A percentile compares a stretch with the other conserved stretches of the same genome.
These are phyloP conservation scores for Galerucella nymphaeae DNA, from an alignment of 2,888 invertebrate species.

Conservation along the genomic window DNA sequence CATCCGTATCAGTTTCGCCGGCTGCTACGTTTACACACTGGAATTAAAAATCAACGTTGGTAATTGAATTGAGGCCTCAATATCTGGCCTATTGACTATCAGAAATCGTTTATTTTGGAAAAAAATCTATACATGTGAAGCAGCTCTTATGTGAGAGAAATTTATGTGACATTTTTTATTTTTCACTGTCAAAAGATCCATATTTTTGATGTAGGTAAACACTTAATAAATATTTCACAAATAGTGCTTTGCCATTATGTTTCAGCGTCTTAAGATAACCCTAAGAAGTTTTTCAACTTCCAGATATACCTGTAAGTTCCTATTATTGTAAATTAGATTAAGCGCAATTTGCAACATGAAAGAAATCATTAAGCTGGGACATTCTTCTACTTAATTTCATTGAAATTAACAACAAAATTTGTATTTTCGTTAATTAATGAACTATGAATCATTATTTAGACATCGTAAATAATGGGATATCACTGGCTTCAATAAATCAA, in stretches of 20 bases:
- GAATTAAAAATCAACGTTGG: neutral
- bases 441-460: too few relatives aligned
- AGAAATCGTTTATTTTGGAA: too few relatives aligned
- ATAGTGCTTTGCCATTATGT: neutral
- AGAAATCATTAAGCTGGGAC: too few relatives aligned
- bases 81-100: too few relatives aligned
- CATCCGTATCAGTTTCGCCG: conserved; percentile 29
- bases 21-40: conserved; percentile 26
- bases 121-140: too few relatives aligned
- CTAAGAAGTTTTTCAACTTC: neutral
- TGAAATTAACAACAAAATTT: too few relatives aligned
- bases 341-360: neutral
- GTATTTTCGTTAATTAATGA: too few relatives aligned
- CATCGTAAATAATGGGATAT: too few relatives aligned
- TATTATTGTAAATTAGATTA: neutral
- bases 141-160: too few relatives aligned
- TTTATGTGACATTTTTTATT: neutral
- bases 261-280: neutral
- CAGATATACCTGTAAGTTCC: neutral
- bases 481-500: too few relatives aligned
- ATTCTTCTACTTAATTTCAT: too few relatives aligned
- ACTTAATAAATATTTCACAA: neutral
- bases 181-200: neutral
- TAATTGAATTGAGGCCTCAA: too few relatives aligned
- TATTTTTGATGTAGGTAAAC: neutral